Evolutionary conservation across 2,888 invertebrate species (phyloP).

Genomic region (Mycalesis mineus): DNA sequence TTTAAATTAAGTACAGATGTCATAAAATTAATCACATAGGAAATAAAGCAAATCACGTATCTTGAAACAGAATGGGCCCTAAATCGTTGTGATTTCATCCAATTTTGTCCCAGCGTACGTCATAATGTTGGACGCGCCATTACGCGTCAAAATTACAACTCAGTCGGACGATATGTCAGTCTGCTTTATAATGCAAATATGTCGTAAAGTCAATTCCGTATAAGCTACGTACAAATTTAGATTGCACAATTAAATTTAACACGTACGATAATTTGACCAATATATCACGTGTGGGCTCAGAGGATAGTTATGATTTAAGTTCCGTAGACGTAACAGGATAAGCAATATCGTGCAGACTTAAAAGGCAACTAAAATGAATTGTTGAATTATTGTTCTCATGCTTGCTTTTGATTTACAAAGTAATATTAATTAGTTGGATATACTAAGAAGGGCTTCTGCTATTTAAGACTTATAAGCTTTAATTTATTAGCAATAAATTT

Average conservation of each 20-base stretch:
- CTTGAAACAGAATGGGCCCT: constrained; percentile 50
- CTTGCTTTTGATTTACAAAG: background rate
- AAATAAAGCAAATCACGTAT: constrained; percentile 24
- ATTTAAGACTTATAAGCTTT: no score
- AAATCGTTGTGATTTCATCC: constrained; percentile 46
- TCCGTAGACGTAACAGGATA: background rate
- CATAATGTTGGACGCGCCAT: constrained; percentile 63
- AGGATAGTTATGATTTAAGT: constrained; percentile 21
- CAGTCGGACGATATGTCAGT: constrained; percentile 58
- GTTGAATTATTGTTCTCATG: background rate
- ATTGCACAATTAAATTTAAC: constrained; percentile 43
- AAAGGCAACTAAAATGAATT: background rate
- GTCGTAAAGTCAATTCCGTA: constrained; percentile 55
- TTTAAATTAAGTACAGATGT: background rate
- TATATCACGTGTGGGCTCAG: constrained; percentile 21
- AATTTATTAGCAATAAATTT: no score
- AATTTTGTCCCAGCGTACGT: constrained; percentile 46
- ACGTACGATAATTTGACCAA: constrained; percentile 28
- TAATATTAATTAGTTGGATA: background rate
- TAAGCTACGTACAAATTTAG: constrained; percentile 46
- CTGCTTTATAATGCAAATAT: constrained; percentile 65
- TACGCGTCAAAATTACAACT: constrained; percentile 68
- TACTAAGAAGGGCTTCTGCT: background rate
- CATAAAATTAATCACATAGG: constrained; percentile 6
- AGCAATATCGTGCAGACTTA: background rate